These are phyloP conservation scores for Zenarchopterus dispar DNA, from an alignment of 2,797 vertebrate genomes.

Conservation along the genomic window DNA sequence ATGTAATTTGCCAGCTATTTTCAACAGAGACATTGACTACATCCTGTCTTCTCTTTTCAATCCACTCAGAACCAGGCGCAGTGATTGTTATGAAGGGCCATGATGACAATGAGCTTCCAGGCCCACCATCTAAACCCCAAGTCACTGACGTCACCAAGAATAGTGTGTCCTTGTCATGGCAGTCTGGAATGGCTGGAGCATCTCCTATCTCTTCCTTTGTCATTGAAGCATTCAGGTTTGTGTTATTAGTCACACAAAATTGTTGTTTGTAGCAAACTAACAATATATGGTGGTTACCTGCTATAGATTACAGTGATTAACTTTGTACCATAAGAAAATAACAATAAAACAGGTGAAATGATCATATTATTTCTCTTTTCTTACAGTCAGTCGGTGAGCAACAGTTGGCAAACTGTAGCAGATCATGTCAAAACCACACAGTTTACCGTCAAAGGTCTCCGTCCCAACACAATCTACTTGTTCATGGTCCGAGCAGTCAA, in stretches of 20 bases:
- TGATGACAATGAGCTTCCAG: conserved; percentile 92
- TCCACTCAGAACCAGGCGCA: conserved; percentile 86
- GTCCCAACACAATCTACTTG: conserved; percentile 98
- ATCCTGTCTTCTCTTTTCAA: background rate
- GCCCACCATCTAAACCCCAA: conserved; percentile 95
- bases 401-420: conserved; percentile 98
- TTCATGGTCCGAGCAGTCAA: conserved; percentile 98
- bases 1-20: background rate
- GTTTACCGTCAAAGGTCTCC: conserved; percentile 90
- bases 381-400: conserved; percentile 97
- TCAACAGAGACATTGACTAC: background rate
- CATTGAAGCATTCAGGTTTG: conserved; percentile 98
- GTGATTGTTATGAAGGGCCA: conserved; percentile 87
- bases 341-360: background rate
- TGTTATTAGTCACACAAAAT: conserved; percentile 2
- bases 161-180: conserved; percentile 97
- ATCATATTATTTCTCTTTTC: conserved; percentile 8
- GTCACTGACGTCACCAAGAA: conserved; percentile 98
- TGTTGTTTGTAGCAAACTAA: background rate
- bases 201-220: conserved; percentile 91
- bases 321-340: background rate
- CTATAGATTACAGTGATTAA: background rate
- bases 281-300: too few relatives aligned
- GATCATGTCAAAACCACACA: conserved; percentile 94
- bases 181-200: conserved; percentile 86